A percentile compares a stretch with the other conserved stretches of the same genome.
These are phyloP conservation scores for Antheraea yamamai DNA, from an alignment of 2,888 invertebrate genomes.

Conservation along the genomic window DNA sequence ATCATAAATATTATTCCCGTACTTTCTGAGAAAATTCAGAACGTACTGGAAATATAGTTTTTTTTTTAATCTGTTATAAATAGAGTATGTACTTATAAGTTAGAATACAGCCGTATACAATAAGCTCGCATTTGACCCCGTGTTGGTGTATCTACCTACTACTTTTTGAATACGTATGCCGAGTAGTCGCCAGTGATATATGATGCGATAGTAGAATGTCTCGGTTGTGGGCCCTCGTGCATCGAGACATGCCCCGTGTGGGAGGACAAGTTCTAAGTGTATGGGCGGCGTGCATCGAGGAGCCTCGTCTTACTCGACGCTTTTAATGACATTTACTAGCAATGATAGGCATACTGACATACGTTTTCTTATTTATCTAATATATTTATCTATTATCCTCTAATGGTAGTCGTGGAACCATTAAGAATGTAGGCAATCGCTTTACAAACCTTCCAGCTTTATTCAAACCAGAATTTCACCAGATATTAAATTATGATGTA, in stretches of 20 bases:
- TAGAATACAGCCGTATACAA: neutral
- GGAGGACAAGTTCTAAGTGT: conserved; percentile 47
- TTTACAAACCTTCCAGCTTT: no score
- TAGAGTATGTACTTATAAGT: neutral
- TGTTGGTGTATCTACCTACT: neutral
- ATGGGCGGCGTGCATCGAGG: neutral
- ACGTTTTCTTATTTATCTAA: neutral
- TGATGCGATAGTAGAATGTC: conserved; percentile 16
- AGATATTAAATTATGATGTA: no score
- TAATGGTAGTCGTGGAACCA: neutral
- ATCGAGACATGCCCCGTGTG: conserved; percentile 39
- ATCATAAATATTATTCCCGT: no score
- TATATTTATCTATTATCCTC: neutral
- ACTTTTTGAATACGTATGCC: neutral
- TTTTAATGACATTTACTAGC: neutral
- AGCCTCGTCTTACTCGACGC: neutral
- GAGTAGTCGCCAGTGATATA: neutral
- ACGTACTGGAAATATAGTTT: no score
- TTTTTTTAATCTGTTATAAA: no score
- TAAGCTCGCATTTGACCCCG: neutral
- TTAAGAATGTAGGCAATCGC: neutral
- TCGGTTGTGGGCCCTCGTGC: conserved; percentile 30
- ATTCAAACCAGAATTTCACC: no score
- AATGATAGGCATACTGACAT: neutral
- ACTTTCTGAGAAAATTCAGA: no score